phyloP scores from a whole-genome alignment of 2,797 vertebrate species.

The Myripristis jacobus region DNA sequence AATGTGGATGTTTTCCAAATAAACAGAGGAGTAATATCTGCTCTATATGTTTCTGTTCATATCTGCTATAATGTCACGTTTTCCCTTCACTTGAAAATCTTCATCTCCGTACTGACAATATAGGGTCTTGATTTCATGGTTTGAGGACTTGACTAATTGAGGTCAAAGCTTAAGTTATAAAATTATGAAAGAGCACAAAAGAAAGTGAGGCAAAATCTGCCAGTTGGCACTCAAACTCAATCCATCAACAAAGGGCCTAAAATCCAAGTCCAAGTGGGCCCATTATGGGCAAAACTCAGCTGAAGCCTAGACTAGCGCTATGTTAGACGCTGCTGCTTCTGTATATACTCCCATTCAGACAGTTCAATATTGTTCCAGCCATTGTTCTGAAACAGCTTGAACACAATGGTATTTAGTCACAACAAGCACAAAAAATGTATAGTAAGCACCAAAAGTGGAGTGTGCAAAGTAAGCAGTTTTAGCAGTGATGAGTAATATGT shows the following conservation, averaged over 20 bases:
- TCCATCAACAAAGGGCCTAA: conserved; percentile 65
- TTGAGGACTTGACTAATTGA: conserved; percentile 76
- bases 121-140: conserved; percentile 67
- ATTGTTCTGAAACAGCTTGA: conserved; percentile 63
- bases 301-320: conserved; percentile 46
- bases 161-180: conserved; percentile 80
- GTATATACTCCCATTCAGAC: conserved; percentile 62
- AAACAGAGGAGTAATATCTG: conserved; percentile 25
- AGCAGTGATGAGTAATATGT: conserved; percentile 47
- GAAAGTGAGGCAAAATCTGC: conserved; percentile 72
- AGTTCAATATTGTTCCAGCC: conserved; percentile 64
- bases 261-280: conserved; percentile 57
- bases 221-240: conserved; percentile 69
- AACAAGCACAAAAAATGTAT: conserved; percentile 59
- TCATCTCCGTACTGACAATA: conserved; percentile 53
- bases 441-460: conserved; percentile 60
- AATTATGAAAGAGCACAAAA: conserved; percentile 77
- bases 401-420: conserved; percentile 67
- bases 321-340: conserved; percentile 33
- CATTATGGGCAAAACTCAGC: conserved; percentile 55
- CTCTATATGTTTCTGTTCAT: conserved; percentile 26
- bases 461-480: conserved; percentile 56
- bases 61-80: conserved; percentile 39
- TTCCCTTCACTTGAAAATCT: conserved; percentile 51
- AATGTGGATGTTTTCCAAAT: neutral